Evolutionary conservation across 2,113 vertebrate species (phyloP).

Genomic region (Embiotoca jacksoni): DNA sequence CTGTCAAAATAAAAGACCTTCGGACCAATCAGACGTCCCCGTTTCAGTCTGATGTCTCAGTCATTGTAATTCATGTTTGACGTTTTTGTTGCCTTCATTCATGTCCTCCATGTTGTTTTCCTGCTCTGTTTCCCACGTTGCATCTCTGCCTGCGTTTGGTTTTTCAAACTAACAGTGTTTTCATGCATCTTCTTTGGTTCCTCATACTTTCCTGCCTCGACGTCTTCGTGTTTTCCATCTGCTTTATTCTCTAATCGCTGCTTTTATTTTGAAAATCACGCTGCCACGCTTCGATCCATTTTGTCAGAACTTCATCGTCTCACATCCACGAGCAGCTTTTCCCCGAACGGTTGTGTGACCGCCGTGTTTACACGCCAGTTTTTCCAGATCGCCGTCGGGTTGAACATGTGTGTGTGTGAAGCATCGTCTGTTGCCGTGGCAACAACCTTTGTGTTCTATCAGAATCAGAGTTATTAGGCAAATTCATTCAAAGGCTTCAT

Average conservation of each 20-base stretch:
- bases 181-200: neutral
- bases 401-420: no score
- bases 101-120: constrained; percentile 5
- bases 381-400: no score
- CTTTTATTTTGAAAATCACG: neutral
- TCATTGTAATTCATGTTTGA: neutral
- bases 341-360: neutral
- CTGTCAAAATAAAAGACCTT: no score
- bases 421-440: no score
- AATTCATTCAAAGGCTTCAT: no score
- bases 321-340: neutral
- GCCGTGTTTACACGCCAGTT: neutral
- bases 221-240: constrained; percentile 36
- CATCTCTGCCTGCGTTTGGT: no score
- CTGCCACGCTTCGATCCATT: constrained; percentile 15
- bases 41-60: no score
- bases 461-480: no score
- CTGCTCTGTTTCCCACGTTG: constrained; percentile 30
- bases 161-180: constrained; percentile 21
- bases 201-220: constrained; percentile 54
- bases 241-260: neutral
- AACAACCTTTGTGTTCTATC: no score
- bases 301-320: constrained; percentile 9
- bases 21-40: no score
- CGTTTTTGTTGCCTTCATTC: neutral